Evolutionary conservation across 2,797 vertebrate species (phyloP), one percentile per base, ranked within the genome.

Genomic region (Steatocranus sp.): DNA sequence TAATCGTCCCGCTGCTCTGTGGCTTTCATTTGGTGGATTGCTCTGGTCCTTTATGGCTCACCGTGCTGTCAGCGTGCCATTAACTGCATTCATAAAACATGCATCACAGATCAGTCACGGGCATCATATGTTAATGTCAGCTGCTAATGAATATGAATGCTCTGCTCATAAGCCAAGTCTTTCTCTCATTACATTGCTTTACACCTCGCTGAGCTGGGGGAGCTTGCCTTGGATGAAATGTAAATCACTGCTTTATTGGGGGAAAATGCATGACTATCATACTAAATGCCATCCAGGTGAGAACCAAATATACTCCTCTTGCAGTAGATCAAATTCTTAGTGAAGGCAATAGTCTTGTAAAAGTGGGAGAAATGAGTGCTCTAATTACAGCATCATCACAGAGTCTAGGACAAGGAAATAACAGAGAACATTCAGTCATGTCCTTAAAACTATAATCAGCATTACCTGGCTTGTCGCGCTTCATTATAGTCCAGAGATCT

Each of bases 61-160:
- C 83, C 20, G 49, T 32, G 87, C 91, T 88, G 92, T 90, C 83
- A 94, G 90, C 50, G 88, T 93, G 90, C 94, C 76, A 84, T 91
- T 91, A 96, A 94, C 92, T 8, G 83, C 85, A 80, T 94, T 92
- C 93, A 95, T 84, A 95, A 93, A 95, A 94, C 96, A 93, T 46
- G 88, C 91, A 94, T 89, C 83, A 75, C 92, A 79, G 92, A 89
- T 93, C 90, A 95, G 94, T 95, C 96, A 92, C 93, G 15, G 93
- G 92, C 94, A 86, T 94, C 95, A 91, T 90, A 96, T 93, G 96
- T 95, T 97, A 96, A 97, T 94, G 96, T 78, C 51, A 76, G 91
- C 91, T 95, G 88, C 96, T 98, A 97, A 98, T 98, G 97, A 98
- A 98, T 98, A 98, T 96, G 97, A 97, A 98, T 97, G 92, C 83